Evolutionary conservation across 1,140 invertebrate species (phyloP).

Genomic region (Maconellicoccus hirsutus): DNA sequence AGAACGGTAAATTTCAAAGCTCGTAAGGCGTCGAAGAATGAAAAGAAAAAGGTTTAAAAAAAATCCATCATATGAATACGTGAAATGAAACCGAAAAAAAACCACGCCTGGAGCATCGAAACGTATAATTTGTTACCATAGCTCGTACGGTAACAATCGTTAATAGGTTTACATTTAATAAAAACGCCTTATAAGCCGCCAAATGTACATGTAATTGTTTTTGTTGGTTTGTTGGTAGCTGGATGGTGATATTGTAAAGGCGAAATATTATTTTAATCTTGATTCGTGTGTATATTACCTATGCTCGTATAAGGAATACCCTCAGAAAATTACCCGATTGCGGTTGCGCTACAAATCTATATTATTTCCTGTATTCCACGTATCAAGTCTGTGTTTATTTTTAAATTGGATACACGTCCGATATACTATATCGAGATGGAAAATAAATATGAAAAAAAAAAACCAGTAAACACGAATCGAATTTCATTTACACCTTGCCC

Average conservation of each 20-base stretch:
- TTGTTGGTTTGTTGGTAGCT: not conserved
- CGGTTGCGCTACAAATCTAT: not conserved
- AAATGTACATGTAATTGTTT: not conserved
- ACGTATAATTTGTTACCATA: not conserved
- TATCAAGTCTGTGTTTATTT: not conserved
- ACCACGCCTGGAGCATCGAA: not conserved
- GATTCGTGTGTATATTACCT: not conserved
- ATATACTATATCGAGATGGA: no score
- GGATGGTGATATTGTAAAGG: not conserved
- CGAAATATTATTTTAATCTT: not conserved
- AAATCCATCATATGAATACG: no score
- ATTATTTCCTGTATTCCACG: not conserved
- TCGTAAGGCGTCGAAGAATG: no score
- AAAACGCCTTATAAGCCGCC: not conserved
- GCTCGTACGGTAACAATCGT: constrained; percentile 7
- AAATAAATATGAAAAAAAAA: no score
- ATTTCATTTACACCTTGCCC: no score
- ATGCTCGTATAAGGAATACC: no score
- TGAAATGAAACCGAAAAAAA: no score
- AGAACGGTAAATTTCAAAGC: no score
- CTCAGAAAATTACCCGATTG: not conserved
- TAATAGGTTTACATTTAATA: constrained; percentile 10
- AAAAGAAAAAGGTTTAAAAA: no score
- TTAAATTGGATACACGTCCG: constrained; percentile 4
- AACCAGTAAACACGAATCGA: no score